Percentiles rank a stretch among this genome's conserved stretches.
These are phyloP conservation scores for Hemaris fuciformis DNA, from an alignment of 2,888 invertebrate species.

Conservation along the genomic window DNA sequence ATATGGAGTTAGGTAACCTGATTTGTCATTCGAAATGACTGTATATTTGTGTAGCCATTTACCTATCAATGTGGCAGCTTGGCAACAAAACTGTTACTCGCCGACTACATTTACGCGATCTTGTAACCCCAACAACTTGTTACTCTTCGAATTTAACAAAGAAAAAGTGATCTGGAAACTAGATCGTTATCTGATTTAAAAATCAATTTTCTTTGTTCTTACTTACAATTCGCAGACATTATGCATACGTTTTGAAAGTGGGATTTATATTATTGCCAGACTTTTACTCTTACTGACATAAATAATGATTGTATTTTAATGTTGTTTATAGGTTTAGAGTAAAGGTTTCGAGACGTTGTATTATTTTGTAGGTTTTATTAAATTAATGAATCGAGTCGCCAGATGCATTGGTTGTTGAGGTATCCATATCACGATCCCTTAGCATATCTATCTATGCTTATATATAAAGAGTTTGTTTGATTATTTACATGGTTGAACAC, in stretches of 20 bases:
- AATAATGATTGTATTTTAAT: no score
- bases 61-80: constrained; percentile 21
- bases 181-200: not conserved
- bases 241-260: not conserved
- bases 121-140: not conserved
- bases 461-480: no score
- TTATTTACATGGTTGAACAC: no score
- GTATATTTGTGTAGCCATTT: constrained; percentile 40
- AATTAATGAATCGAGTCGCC: no score
- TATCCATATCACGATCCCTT: no score
- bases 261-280: not conserved
- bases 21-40: constrained; percentile 56
- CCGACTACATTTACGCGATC: constrained; percentile 14
- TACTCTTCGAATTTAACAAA: not conserved
- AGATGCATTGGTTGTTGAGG: no score
- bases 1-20: constrained; percentile 48
- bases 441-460: not conserved
- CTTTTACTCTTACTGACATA: no score
- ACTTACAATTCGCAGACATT: not conserved
- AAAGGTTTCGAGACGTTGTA: no score
- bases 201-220: not conserved
- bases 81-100: constrained; percentile 4
- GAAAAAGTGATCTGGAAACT: not conserved
- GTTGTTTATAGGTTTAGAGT: no score
- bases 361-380: no score